These are phyloP conservation scores for Trissolcus brochymenae DNA, from an alignment of 2,888 invertebrate species.

Conservation along the genomic window DNA sequence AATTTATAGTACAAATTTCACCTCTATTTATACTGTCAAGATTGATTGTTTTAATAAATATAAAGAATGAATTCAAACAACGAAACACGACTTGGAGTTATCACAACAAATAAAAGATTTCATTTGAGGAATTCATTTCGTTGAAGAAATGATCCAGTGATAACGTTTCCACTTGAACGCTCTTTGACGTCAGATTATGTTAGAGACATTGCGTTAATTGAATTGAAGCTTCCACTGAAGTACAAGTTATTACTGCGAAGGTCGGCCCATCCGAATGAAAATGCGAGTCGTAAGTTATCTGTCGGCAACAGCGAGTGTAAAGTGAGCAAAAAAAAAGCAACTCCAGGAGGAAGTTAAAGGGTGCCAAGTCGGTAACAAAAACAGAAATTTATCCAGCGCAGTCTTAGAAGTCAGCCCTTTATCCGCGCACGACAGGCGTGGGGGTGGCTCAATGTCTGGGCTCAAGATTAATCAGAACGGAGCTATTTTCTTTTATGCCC, in stretches of 20 bases:
- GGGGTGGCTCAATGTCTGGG: conserved; percentile 47
- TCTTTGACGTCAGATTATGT: conserved; percentile 7
- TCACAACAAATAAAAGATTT: too few species aligned
- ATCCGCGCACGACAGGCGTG: conserved; percentile 18
- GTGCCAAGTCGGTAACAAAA: conserved; percentile 28
- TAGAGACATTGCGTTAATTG: conserved; percentile 34
- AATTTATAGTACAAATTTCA: too few species aligned
- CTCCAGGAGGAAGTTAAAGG: conserved; percentile 31
- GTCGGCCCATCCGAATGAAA: conserved; percentile 25
- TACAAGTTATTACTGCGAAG: conserved; percentile 31
- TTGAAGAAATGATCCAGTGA: not conserved
- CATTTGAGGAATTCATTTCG: too few species aligned
- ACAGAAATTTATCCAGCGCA: conserved; percentile 37
- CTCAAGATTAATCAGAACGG: conserved; percentile 45
- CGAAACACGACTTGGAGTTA: too few species aligned
- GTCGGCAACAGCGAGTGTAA: conserved; percentile 23
- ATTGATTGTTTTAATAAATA: too few species aligned
- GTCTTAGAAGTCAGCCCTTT: conserved; percentile 32
- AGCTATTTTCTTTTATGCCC: conserved; percentile 47
- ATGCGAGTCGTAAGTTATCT: conserved; percentile 32
- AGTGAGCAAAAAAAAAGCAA: conserved; percentile 7
- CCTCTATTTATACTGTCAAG: too few species aligned
- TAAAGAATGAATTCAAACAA: too few species aligned
- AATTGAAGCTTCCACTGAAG: conserved; percentile 29
- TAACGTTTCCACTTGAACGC: conserved; percentile 10